phyloP scores from a whole-genome alignment of 2,888 invertebrate genomes.

The Latrodectus hesperus region DNA sequence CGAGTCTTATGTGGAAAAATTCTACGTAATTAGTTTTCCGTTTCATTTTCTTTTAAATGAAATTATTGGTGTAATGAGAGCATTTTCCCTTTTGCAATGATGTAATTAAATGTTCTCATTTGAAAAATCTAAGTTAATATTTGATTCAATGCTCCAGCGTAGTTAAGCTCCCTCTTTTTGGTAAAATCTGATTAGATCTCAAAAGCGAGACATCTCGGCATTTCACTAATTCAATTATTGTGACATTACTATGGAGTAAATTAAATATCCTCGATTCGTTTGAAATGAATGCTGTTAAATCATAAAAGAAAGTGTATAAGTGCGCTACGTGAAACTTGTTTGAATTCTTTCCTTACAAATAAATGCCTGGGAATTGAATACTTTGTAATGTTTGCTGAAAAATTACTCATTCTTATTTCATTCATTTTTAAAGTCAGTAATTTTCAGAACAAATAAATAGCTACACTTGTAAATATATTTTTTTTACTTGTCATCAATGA shows the following conservation, averaged over 20 bases:
- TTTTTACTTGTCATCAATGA: too few relatives aligned
- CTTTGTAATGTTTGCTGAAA: too few relatives aligned
- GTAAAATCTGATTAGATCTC: conserved; percentile 5
- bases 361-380: too few relatives aligned
- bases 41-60: neutral
- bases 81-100: neutral
- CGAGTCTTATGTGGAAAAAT: too few relatives aligned
- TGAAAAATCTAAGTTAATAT: conserved; percentile 7
- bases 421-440: too few relatives aligned
- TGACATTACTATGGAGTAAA: neutral
- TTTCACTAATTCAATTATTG: conserved; percentile 21
- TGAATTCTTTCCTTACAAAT: too few relatives aligned
- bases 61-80: neutral
- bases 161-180: neutral
- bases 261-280: conserved; percentile 11
- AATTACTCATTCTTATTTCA: too few relatives aligned
- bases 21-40: neutral
- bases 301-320: neutral
- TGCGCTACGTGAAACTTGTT: too few relatives aligned
- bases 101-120: neutral
- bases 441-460: too few relatives aligned
- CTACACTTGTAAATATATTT: too few relatives aligned
- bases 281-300: neutral
- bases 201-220: neutral
- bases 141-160: conserved; percentile 5